These are phyloP conservation scores for Morelia viridis DNA, from an alignment of 2,797 vertebrate genomes.

Conservation along the genomic window DNA sequence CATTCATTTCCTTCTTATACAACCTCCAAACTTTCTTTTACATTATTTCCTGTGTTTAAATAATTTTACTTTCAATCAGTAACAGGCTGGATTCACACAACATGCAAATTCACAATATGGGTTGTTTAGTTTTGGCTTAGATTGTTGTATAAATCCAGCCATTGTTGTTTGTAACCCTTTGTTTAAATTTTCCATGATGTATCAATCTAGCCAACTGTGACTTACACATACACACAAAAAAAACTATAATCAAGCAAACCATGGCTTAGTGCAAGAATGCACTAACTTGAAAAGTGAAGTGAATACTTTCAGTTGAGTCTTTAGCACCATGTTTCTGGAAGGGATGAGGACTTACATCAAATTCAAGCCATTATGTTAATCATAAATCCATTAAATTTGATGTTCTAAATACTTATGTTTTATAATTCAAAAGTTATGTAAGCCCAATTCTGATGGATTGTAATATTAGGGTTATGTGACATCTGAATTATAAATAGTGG, in stretches of 20 bases:
- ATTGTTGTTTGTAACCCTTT: background rate
- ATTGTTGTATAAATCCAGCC: background rate
- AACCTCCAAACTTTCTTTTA: background rate
- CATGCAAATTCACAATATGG: background rate
- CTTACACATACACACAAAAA: background rate
- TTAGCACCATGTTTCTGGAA: background rate
- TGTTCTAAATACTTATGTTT: background rate
- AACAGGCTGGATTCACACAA: background rate
- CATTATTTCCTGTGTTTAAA: background rate
- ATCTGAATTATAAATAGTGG: background rate
- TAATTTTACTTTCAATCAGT: background rate
- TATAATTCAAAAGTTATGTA: background rate
- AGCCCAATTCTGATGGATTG: background rate
- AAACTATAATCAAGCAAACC: background rate
- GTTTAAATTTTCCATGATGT: background rate
- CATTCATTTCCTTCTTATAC: background rate
- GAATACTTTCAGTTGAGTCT: background rate
- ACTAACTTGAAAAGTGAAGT: background rate
- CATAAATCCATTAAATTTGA: background rate
- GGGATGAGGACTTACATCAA: background rate
- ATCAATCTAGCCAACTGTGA: background rate
- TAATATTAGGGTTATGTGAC: background rate
- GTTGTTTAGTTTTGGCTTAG: background rate
- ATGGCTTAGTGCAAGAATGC: background rate
- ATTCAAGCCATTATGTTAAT: background rate